Evolutionary conservation across 2,797 vertebrate genomes (phyloP), one percentile per base, ranked within the genome.

Genomic region (Spinus pinus): DNA sequence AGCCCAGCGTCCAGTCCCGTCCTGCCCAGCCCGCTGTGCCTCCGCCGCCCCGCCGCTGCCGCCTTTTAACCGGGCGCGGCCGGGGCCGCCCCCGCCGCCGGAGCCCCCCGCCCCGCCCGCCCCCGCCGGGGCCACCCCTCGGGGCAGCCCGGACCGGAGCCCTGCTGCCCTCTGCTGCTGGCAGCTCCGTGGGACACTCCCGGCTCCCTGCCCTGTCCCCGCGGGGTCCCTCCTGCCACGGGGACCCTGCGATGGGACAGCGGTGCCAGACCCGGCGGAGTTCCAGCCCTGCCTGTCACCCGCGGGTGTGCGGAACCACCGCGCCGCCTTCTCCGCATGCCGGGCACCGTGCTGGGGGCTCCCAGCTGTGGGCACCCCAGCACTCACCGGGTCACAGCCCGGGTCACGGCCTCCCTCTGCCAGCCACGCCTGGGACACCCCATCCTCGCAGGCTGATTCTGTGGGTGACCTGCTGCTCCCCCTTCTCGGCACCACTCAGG

Each of bases 151-250:
- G 81, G 66, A 41, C 74, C 35, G 78, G 74, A 71, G 70, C 18
- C 84, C 71, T 94, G 79, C 92, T 95, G 95, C 95, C 94, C 94
- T 95, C 95, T 83, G 81, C 81, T 42, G 81, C 81, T 17, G 47
- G 56, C 44, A 42, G 41, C 37, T 22, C 56, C 12, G 27, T 0
- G 8, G 39, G 30, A 27, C 10, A 2, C 27, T 7, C 5, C 12
- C 2, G 18, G 14, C 6, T 4, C 23, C 54, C 37, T 4, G 35
- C 47, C 51, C 1, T 4, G 50, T 27, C 27, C 27, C 44, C 10
- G 1, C 18, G 22, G 33, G 17, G n/a, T 21, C 41, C 27, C 22
- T 39, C 15, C 46, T 2, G 20, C 42, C 4, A 0, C 3, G 65
- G 51, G 33, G 21, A 37, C 31, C 8, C 0, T 1, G 30, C 51